Percentiles rank a stretch among this genome's conserved stretches.
phyloP scores from a whole-genome alignment of 92 coral and sea anemone species.

The Chrysogorgia sp. region DNA sequence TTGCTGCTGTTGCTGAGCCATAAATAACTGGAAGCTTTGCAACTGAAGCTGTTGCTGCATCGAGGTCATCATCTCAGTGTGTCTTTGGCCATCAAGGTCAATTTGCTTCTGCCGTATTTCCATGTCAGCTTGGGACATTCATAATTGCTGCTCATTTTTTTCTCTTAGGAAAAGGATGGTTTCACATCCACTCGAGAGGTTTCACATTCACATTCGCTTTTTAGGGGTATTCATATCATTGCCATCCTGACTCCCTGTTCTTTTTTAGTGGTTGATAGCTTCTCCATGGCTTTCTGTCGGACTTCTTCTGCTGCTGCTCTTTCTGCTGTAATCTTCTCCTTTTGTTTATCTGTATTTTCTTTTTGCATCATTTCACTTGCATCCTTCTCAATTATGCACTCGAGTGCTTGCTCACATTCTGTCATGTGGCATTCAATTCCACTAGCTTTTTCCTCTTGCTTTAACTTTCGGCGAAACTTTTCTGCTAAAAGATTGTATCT shows the following conservation, averaged over 20 bases:
- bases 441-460: constrained; percentile 55
- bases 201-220: no score
- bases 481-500: constrained; percentile 50
- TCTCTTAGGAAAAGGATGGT: constrained; percentile 30
- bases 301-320: constrained; percentile 34
- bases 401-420: constrained; percentile 54
- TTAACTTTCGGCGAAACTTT: constrained; percentile 47
- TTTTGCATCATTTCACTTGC: constrained; percentile 40
- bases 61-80: constrained; percentile 14
- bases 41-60: constrained; percentile 17
- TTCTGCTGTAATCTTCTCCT: constrained; percentile 5
- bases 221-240: constrained; percentile 16
- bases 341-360: constrained; percentile 33
- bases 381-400: constrained; percentile 45
- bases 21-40: neutral
- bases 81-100: constrained; percentile 4
- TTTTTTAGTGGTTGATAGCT: constrained; percentile 4
- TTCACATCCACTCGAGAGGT: constrained; percentile 44
- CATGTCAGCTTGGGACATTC: constrained; percentile 27
- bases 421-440: constrained; percentile 58
- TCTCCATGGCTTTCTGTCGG: constrained; percentile 40
- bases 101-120: constrained; percentile 20
- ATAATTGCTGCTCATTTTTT: constrained; percentile 34
- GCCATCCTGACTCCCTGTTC: constrained; percentile 12
- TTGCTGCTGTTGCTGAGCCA: constrained; percentile 8